phyloP scores from a whole-genome alignment of 2,113 vertebrate species.

The Pogonocichla stellata region DNA sequence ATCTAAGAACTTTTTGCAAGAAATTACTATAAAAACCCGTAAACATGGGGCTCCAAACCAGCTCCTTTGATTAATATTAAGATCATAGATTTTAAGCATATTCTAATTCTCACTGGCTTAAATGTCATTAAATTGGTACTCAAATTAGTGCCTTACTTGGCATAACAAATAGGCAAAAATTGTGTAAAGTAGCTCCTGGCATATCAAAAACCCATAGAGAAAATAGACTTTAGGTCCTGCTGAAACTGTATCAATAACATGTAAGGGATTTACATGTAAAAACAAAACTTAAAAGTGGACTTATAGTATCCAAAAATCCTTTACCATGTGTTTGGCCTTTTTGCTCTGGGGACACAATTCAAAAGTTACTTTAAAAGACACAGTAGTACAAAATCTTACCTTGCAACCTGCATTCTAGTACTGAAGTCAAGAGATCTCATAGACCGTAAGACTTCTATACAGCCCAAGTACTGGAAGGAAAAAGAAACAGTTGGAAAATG shows the following conservation, averaged over 20 bases:
- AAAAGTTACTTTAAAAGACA: background rate
- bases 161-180: background rate
- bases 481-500: conserved; percentile 39
- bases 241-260: background rate
- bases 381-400: conserved; percentile 66
- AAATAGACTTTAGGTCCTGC: background rate
- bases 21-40: background rate
- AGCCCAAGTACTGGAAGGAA: conserved; percentile 80
- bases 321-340: background rate
- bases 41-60: background rate
- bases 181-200: background rate
- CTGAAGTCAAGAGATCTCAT: conserved; percentile 84
- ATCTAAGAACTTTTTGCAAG: background rate
- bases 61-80: background rate
- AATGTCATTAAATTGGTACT: background rate
- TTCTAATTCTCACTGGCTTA: background rate
- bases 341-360: background rate
- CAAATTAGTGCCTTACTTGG: background rate
- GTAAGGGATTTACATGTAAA: background rate
- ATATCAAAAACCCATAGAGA: background rate
- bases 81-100: background rate
- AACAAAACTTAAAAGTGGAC: background rate
- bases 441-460: conserved; percentile 82
- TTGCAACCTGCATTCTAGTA: conserved; percentile 82
- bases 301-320: background rate